phyloP scores from a whole-genome alignment of 2,888 invertebrate genomes.

The Villa cingulata region DNA sequence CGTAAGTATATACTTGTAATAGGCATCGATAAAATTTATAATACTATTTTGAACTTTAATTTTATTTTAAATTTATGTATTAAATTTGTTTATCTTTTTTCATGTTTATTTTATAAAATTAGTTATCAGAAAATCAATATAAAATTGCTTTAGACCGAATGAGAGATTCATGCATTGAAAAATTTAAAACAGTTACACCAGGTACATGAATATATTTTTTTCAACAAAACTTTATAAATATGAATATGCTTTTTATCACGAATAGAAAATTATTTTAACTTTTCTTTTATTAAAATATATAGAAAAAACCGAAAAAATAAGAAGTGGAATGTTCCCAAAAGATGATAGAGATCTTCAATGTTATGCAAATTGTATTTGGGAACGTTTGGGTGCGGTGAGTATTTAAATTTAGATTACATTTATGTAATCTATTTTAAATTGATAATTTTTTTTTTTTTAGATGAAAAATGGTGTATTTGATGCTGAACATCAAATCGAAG shows the following conservation, averaged over 20 bases:
- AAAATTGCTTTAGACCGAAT: background rate
- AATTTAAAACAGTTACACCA: background rate
- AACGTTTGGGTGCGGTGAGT: conserved; percentile 41
- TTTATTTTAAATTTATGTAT: too few relatives aligned
- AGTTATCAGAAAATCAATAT: background rate
- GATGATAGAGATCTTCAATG: conserved; percentile 35
- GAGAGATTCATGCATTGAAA: background rate
- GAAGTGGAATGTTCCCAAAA: background rate
- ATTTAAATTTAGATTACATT: background rate
- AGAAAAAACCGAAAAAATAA: background rate
- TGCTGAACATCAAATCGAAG: conserved; percentile 28
- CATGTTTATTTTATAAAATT: too few relatives aligned
- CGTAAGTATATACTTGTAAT: too few relatives aligned
- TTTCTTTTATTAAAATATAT: background rate
- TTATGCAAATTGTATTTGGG: conserved; percentile 39
- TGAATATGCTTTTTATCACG: too few relatives aligned
- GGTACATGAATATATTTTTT: too few relatives aligned
- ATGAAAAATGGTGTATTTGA: conserved; percentile 34
- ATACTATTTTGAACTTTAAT: too few relatives aligned
- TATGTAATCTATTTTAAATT: background rate
- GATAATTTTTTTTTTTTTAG: conserved; percentile 14
- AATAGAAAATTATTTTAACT: background rate
- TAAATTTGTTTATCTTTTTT: too few relatives aligned
- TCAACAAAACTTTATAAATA: too few relatives aligned
- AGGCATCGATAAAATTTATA: too few relatives aligned